A percentile compares a stretch with the other conserved stretches of the same genome.
Evolutionary conservation across 2,888 invertebrate genomes (phyloP).

Genomic region (Oligia strigilis): DNA sequence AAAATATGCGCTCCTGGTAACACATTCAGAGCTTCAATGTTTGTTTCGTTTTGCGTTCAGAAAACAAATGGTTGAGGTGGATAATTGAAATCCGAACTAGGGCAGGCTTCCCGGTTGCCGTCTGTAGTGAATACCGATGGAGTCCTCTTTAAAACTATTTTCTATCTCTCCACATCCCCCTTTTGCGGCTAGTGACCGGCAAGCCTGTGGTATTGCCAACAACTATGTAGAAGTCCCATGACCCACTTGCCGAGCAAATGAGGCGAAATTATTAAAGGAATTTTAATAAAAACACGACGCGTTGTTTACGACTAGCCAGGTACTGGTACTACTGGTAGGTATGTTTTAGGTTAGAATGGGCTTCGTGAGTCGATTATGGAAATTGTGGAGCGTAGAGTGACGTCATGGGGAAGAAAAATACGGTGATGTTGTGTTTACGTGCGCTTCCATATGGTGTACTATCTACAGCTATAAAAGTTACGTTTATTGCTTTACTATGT

Average conservation of each 20-base stretch:
- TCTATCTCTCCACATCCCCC: slow-evolving; percentile 72
- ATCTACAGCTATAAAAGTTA: slow-evolving; percentile 32
- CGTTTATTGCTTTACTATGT: slow-evolving; percentile 15
- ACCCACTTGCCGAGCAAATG: slow-evolving; percentile 66
- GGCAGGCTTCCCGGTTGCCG: slow-evolving; percentile 65
- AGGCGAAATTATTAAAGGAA: slow-evolving; percentile 72
- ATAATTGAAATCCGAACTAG: slow-evolving; percentile 81
- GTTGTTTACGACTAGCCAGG: slow-evolving; percentile 65
- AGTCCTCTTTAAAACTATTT: slow-evolving; percentile 79
- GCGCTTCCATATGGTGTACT: background rate
- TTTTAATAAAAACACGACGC: slow-evolving; percentile 73
- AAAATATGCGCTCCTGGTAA: slow-evolving; percentile 61
- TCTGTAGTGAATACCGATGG: slow-evolving; percentile 77
- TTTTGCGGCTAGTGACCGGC: slow-evolving; percentile 69
- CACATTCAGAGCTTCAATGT: slow-evolving; percentile 57
- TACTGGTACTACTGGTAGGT: slow-evolving; percentile 32
- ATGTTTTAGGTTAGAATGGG: slow-evolving; percentile 58
- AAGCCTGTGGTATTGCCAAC: slow-evolving; percentile 53
- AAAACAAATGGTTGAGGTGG: slow-evolving; percentile 72
- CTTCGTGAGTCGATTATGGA: slow-evolving; percentile 65
- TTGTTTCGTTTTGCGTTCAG: slow-evolving; percentile 70
- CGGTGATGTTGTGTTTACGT: slow-evolving; percentile 40
- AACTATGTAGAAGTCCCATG: slow-evolving; percentile 76
- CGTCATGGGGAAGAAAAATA: slow-evolving; percentile 63
- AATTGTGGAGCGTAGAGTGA: slow-evolving; percentile 58